Evolutionary conservation across 2,888 invertebrate species (phyloP).

Genomic region (Netelia fuscicornis): DNA sequence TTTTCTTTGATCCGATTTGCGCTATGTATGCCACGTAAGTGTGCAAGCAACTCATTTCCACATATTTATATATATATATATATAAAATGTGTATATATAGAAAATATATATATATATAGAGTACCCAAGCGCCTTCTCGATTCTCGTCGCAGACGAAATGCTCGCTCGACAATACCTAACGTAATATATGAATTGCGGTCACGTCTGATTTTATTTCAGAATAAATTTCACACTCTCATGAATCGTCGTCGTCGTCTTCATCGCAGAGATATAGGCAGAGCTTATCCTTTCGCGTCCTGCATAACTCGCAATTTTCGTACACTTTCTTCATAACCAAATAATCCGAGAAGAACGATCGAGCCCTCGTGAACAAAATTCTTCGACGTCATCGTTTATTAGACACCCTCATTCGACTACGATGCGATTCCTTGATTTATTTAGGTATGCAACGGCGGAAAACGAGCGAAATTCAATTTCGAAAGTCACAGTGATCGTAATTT

Average conservation of each 20-base stretch:
- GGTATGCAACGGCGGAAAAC: no score
- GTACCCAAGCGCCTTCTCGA: not conserved
- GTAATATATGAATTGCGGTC: slow-evolving; percentile 74
- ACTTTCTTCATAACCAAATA: slow-evolving; percentile 28
- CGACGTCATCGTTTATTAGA: no score
- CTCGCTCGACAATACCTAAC: slow-evolving; percentile 62
- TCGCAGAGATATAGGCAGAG: slow-evolving; percentile 10
- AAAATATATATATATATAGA: no score
- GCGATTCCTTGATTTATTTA: no score
- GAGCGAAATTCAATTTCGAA: no score
- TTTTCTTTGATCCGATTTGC: slow-evolving; percentile 47
- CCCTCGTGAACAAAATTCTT: no score
- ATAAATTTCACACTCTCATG: slow-evolving; percentile 68
- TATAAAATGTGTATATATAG: not conserved
- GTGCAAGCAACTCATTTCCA: no score
- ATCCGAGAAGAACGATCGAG: no score
- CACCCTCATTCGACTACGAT: no score
- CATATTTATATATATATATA: not conserved
- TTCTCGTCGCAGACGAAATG: slow-evolving; percentile 31
- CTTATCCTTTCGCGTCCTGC: slow-evolving; percentile 44
- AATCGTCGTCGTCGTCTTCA: slow-evolving; percentile 37
- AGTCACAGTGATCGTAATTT: no score
- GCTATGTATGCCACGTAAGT: not conserved
- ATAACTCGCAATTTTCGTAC: slow-evolving; percentile 61
- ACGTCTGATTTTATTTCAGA: slow-evolving; percentile 79